Base-by-base conservation (phyloP, 1,140 invertebrate genomes). In the Steinernema feltiae region DNA sequence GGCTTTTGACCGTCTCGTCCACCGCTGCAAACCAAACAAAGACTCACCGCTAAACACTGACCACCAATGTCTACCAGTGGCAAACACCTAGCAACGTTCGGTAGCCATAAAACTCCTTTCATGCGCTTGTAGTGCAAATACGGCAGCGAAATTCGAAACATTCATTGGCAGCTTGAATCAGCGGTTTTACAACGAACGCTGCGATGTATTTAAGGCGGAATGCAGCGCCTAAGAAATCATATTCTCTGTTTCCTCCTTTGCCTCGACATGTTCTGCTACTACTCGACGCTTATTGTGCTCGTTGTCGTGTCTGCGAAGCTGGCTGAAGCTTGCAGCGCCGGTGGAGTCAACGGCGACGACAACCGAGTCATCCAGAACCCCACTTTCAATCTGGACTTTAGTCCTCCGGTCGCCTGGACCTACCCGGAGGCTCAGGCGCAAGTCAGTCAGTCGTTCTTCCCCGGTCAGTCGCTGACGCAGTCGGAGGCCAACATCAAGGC, bases 361-460 rank as follows among this genome's bases (percentile, higher is more conserved):
- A 46, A 46, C 41, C 7, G 41, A 46, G n/a, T 46, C n/a, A 27
- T 63, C 24, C 53, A 63, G 24, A 63, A 63, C 53, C 53, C 53
- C 2, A 27, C 24, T 7, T 27, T 63, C 53, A 27, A 63, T 27
- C 3, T 63, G 53, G 53, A 63, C 12, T 63, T 63, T 3, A 63
- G 53, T 27, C 53, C 53, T 63, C 53, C 53, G 7, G 53, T 63
- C 53, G 53, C 53, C 24, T 63, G 53, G 53, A 63, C 53, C 53
- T 63, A 63, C 24, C 53, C 53, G 3, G 53, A 63, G 3, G 3
- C 15, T 12, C 7, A 63, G 2, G 12, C 53, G 2, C 7, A 63
- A 63, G 53, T 21, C 53, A 15, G 2, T 27, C 7, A 21, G 7
- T 63, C 53, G 53, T 63, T n/a, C 24, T 63, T 63, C 15, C 53